Evolutionary conservation across 2,797 vertebrate genomes (phyloP).

Genomic region (Cyprinodon diabolis): DNA sequence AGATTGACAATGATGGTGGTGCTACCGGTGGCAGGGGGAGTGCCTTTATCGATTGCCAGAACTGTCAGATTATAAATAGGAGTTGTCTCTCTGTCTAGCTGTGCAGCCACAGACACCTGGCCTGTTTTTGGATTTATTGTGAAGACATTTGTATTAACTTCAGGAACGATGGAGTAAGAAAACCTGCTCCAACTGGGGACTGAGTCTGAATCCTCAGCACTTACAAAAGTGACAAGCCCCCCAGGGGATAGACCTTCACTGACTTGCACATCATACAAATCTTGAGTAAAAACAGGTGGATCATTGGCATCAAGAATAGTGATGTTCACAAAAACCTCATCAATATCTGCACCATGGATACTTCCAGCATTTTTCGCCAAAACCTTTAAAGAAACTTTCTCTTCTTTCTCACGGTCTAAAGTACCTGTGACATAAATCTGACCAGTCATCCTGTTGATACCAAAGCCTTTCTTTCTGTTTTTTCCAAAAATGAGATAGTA

Average conservation of each 20-base stretch:
- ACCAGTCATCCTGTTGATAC: constrained; percentile 88
- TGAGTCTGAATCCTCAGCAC: constrained; percentile 95
- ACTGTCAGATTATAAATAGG: constrained; percentile 93
- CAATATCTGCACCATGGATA: constrained; percentile 93
- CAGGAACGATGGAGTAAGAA: constrained; percentile 89
- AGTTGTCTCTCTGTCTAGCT: constrained; percentile 90
- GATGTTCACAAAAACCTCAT: constrained; percentile 95
- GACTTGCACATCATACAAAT: constrained; percentile 87
- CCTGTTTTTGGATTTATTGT: constrained; percentile 94
- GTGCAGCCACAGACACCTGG: constrained; percentile 92
- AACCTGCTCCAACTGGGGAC: constrained; percentile 98
- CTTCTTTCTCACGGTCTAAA: constrained; percentile 95
- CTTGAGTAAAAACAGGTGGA: constrained; percentile 92
- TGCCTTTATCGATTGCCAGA: constrained; percentile 91
- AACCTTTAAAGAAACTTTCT: constrained; percentile 91
- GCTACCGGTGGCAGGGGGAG: constrained; percentile 90
- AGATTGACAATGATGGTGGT: constrained; percentile 89
- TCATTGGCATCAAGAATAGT: constrained; percentile 96
- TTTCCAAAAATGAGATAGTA: constrained; percentile 95
- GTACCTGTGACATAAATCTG: constrained; percentile 92
- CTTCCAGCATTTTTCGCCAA: constrained; percentile 95
- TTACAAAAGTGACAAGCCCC: constrained; percentile 94
- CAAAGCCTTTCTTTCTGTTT: constrained; percentile 93
- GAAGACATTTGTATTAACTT: constrained; percentile 88
- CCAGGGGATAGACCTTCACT: constrained; percentile 92